Evolutionary conservation across 1,140 invertebrate species (phyloP).

Genomic region (Stegodyphus mimosarum): DNA sequence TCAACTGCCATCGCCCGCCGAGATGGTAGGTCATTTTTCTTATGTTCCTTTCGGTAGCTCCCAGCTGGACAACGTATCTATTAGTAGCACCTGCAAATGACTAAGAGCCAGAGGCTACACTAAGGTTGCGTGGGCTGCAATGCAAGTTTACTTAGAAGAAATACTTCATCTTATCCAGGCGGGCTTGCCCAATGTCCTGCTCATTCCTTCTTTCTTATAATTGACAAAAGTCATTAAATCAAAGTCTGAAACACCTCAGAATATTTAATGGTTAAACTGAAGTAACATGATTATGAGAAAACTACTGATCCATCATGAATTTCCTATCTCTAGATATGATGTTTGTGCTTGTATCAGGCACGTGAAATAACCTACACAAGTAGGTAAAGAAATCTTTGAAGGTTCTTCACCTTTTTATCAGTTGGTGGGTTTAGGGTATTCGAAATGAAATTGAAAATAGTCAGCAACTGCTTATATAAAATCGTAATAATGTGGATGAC

Average conservation of each 20-base stretch:
- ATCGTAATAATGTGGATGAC: not conserved
- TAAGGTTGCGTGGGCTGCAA: not conserved
- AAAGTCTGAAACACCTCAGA: conserved; percentile 3
- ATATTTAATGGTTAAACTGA: conserved; percentile 2
- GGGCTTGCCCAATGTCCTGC: not conserved
- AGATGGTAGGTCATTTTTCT: conserved; percentile 16
- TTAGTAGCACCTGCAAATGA: conserved; percentile 34
- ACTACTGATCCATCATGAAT: not conserved
- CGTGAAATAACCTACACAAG: not conserved
- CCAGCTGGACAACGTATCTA: conserved; percentile 17
- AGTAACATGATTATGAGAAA: not conserved
- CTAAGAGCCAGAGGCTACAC: not conserved
- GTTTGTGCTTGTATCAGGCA: not conserved
- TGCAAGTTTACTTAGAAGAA: not conserved
- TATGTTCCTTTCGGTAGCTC: not conserved
- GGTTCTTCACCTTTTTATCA: not conserved
- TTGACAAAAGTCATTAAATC: conserved; percentile 41
- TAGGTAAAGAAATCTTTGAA: not conserved
- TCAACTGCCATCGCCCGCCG: not conserved
- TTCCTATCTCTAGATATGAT: not conserved
- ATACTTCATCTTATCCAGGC: not conserved
- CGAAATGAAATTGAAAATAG: not conserved
- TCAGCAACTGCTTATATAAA: not conserved
- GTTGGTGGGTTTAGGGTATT: not conserved
- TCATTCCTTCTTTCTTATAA: not conserved